Conservation (phyloP, 2,888 invertebrate genomes). For the Heliconius aoede region DNA sequence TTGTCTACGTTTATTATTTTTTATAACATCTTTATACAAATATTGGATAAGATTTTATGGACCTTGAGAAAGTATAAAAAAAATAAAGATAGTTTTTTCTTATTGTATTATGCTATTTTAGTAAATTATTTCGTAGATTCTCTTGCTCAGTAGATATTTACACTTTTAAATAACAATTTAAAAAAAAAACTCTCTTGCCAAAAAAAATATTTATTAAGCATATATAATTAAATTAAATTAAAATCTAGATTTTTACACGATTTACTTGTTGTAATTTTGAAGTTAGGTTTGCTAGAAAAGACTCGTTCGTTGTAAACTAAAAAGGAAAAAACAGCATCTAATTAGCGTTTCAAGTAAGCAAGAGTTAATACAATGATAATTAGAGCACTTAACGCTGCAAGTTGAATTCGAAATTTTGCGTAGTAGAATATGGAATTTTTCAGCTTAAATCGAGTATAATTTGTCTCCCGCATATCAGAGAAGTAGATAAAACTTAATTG, state of each 20-base stretch:
- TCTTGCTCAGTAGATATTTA: too few relatives aligned
- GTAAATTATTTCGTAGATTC: not conserved
- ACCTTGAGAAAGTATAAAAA: not conserved
- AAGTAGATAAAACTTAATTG: not conserved
- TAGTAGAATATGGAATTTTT: not conserved
- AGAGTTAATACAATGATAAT: conserved; percentile 30
- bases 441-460: too few relatives aligned
- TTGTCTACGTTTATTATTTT: not conserved
- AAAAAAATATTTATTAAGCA: too few relatives aligned
- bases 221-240: too few relatives aligned
- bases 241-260: too few relatives aligned
- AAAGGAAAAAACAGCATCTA: conserved; percentile 19
- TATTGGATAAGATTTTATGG: not conserved
- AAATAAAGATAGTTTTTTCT: too few relatives aligned
- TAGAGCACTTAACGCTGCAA: conserved; percentile 36
- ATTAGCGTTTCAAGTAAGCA: conserved; percentile 23
- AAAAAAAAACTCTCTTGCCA: too few relatives aligned
- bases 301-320: conserved; percentile 3
- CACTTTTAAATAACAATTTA: too few relatives aligned
- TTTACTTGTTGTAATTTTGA: too few relatives aligned
- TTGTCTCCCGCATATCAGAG: too few relatives aligned
- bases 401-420: conserved; percentile 7
- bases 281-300: not conserved
- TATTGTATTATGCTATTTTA: not conserved
- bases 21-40: not conserved